Evolutionary conservation across 2,113 vertebrate genomes (phyloP), one percentile per base, ranked within the genome.

Genomic region (Platichthys stellatus): DNA sequence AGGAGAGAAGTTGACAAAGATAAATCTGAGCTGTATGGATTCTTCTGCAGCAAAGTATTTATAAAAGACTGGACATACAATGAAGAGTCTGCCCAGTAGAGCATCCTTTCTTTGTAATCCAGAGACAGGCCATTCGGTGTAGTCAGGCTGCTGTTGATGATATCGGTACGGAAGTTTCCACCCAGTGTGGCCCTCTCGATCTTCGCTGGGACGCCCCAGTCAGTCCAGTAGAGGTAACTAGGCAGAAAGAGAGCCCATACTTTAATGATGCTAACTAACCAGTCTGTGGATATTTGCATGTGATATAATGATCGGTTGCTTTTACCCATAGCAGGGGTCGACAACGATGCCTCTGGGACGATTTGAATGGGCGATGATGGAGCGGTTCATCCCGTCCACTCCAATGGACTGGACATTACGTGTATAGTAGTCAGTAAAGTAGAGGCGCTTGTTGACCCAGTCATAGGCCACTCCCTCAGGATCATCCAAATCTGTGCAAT

Each of bases 291-390:
- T 0, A 31, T 28, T 45, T 26, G 13, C 1, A 17, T 24, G 15
- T 67, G 28, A 66, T 73, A 21, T 43, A 26, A 65, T 66, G 13
- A 0, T 60, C 5, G 21, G n/a, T 1, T 18, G 45, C 85, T 71
- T 81, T 81, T 96, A 99, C 97, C 97, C 97, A 86, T 93, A 94
- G 82, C 97, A 99, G 68, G 96, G 97, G 88, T 98, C 97, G 81
- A 98, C 92, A 0, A 96, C 89, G 65, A 99, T 63, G 4, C 93
- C 96, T 92, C 95, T 93, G 10, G 97, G 97, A 2, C 90, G 89
- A 15, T 94, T 88, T 76, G 94, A 95, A 0, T 90, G 94, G 15
- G 96, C 96, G 2, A 99, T 76, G 70, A 96, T 86, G 2, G 96
- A 92, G 11, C 88, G 95, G 75, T 96, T 94, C 84, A 88, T 91